Base-by-base conservation (phyloP, 2,888 invertebrate genomes). In the Craniophora ligustri region DNA sequence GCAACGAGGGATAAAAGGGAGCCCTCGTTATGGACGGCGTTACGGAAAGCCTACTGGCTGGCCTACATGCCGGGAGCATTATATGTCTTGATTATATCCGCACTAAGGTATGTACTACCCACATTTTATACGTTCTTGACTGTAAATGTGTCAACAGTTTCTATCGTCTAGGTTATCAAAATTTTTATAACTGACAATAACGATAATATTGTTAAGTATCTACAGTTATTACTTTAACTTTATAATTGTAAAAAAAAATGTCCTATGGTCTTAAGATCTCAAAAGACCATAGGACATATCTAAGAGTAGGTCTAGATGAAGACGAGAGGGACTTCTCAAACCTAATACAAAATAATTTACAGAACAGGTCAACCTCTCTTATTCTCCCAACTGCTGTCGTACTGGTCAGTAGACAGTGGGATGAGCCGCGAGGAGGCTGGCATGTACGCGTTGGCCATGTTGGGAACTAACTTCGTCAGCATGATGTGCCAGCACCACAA, bases 401-500 rank as follows among this genome's bases (percentile, higher is more conserved):
- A 90, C 77, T 95, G 95, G 89, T 86, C 92, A 7, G 87, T 88
- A n/a, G 87, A 93, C 10, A 75, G 84, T 0, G 44, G 63, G 0
- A 78, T 92, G 63, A 65, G 73, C 0, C 76, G 67, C 34, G 60
- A 85, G 11, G 94, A 96, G 0, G 96, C 96, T 0, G 91, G 95
- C 0, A 88, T 94, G 66, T 95, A 95, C 73, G 80, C 94, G 85
- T 55, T 92, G 0, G 91, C 86, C 3, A 89, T 94, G 86, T 84
- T 96, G 49, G 76, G 93, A 0, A 65, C 90, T 1, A 92, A 89
- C 70, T 67, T 94, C 11, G 85, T 95, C 19, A 92, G 94, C 10
- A 89, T 94, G 47, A 78, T 96, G 62, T 94, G 95, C 40, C 95
- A 96, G 66, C 97, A 97, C 82, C 97, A 96, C 11, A 96, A 95